phyloP scores from a whole-genome alignment of 1,140 invertebrate species.

The Mesaphorura yosii region DNA sequence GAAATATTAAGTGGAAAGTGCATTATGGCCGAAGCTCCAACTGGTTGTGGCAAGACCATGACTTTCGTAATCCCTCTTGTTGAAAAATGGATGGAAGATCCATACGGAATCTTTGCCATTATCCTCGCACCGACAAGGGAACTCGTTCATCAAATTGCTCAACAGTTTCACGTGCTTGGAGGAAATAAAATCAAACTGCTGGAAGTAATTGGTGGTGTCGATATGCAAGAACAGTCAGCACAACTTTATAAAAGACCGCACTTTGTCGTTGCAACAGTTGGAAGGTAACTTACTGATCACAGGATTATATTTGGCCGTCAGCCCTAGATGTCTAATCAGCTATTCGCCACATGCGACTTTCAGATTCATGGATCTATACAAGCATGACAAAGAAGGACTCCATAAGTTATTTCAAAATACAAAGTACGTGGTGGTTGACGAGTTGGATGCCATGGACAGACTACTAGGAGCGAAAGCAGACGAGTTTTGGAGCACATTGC shows the following conservation, averaged over 20 bases:
- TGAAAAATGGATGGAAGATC: constrained; percentile 78
- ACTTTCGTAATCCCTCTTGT: constrained; percentile 93
- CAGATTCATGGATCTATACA: constrained; percentile 3
- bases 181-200: constrained; percentile 70
- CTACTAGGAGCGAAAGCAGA: constrained; percentile 69
- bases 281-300: constrained; percentile 43
- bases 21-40: constrained; percentile 53
- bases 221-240: constrained; percentile 78
- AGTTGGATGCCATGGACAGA: constrained; percentile 86
- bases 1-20: constrained; percentile 42
- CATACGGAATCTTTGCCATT: constrained; percentile 89
- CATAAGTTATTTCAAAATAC: constrained; percentile 69
- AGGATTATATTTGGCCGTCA: neutral
- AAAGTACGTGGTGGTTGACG: constrained; percentile 79
- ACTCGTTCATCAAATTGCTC: constrained; percentile 59
- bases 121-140: constrained; percentile 82
- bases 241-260: constrained; percentile 79
- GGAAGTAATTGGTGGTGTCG: constrained; percentile 82
- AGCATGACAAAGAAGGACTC: constrained; percentile 11
- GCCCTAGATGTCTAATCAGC: no score
- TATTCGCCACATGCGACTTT: no score
- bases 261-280: constrained; percentile 87
- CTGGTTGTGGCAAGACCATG: constrained; percentile 94
- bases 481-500: constrained; percentile 64
- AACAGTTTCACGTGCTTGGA: constrained; percentile 80